Conservation (phyloP, 2,113 vertebrate species). For the Rattus rattus region DNA sequence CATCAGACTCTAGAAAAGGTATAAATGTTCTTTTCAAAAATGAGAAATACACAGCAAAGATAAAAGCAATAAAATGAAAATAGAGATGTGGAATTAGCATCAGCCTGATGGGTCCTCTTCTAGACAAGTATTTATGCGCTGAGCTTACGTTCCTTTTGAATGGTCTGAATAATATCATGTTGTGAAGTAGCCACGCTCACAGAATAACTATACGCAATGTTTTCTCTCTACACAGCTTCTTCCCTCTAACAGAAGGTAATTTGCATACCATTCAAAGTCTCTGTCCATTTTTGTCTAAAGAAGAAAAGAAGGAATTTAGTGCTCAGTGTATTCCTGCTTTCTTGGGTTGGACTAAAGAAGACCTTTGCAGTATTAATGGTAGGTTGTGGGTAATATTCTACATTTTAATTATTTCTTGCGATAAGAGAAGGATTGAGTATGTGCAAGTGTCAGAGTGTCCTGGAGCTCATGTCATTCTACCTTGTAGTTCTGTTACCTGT, state of each 20-base stretch:
- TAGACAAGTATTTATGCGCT: not conserved
- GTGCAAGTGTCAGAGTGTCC: not conserved
- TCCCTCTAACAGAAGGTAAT: slow-evolving; percentile 91
- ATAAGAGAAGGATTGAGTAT: slow-evolving; percentile 36
- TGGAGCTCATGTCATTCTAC: not conserved
- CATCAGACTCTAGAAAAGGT: not conserved
- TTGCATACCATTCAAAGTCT: slow-evolving; percentile 94
- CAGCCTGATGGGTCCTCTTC: not conserved
- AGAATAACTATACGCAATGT: slow-evolving; percentile 38
- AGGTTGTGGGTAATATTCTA: slow-evolving; percentile 75
- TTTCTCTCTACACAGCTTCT: slow-evolving; percentile 87
- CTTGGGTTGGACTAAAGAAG: slow-evolving; percentile 89
- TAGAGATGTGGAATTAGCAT: not conserved
- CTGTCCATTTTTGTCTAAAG: slow-evolving; percentile 88
- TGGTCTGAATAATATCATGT: slow-evolving; percentile 34
- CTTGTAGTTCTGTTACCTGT: not conserved
- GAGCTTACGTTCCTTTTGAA: slow-evolving; percentile 45
- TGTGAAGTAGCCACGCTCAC: slow-evolving; percentile 24
- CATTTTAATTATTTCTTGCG: slow-evolving; percentile 37
- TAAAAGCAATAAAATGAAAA: not conserved
- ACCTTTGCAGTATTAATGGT: slow-evolving; percentile 86
- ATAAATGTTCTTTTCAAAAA: not conserved
- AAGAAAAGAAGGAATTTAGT: slow-evolving; percentile 91
- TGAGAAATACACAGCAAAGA: not conserved
- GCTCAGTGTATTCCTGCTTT: slow-evolving; percentile 92